Evolutionary conservation across 1,140 invertebrate genomes (phyloP).

Genomic region (Lithobius niger): DNA sequence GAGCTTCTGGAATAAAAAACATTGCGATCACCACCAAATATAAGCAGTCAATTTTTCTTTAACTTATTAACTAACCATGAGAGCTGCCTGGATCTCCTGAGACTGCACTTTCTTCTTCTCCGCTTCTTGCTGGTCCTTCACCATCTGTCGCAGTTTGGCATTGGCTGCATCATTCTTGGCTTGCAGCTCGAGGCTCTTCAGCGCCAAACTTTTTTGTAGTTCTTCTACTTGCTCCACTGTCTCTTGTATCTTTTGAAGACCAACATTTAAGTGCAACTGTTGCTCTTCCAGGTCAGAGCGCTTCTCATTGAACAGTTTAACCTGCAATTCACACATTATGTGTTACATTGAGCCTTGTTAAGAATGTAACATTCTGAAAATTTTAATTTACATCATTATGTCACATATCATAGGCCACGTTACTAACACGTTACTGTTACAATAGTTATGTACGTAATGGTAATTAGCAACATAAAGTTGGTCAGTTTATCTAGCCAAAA

Average conservation of each 20-base stretch:
- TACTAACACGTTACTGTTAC: too few species aligned
- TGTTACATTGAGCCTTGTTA: too few species aligned
- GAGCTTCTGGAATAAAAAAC: neutral
- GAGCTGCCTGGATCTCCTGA: constrained; percentile 86
- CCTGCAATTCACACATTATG: too few species aligned
- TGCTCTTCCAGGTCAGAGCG: constrained; percentile 96
- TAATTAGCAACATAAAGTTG: too few species aligned
- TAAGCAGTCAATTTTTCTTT: neutral
- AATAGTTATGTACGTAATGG: too few species aligned
- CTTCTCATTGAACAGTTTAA: constrained; percentile 95
- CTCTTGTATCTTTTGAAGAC: constrained; percentile 95
- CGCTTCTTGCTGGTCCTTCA: constrained; percentile 98
- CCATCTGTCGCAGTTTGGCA: constrained; percentile 96
- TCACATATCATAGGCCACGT: too few species aligned
- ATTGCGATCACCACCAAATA: too few species aligned
- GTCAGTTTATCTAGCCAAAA: too few species aligned
- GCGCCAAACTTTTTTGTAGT: constrained; percentile 95
- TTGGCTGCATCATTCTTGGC: constrained; percentile 99
- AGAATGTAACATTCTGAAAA: too few species aligned
- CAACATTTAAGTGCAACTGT: constrained; percentile 96
- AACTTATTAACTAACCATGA: constrained; percentile 42
- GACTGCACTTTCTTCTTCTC: constrained; percentile 97
- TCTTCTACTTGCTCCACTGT: constrained; percentile 99
- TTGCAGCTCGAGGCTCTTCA: constrained; percentile 91
- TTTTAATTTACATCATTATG: too few species aligned